Evolutionary conservation across 1,140 invertebrate genomes (phyloP).

Genomic region (Carcinoscorpius rotundicauda): DNA sequence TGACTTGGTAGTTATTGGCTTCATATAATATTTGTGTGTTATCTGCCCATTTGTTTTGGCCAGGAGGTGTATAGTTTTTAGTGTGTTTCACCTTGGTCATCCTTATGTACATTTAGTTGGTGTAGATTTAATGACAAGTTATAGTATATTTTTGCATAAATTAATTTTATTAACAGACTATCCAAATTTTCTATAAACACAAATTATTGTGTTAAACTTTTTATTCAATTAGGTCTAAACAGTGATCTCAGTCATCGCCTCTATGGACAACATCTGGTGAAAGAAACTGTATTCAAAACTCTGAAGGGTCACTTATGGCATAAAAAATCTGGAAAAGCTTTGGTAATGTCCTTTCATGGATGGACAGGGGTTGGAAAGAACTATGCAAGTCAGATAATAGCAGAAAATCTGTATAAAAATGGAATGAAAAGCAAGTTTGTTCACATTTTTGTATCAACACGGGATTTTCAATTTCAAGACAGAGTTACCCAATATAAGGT

Average conservation of each 20-base stretch:
- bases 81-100: no score
- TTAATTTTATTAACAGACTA: no score
- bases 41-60: no score
- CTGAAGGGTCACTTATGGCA: constrained; percentile 30
- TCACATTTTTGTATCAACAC: constrained; percentile 62
- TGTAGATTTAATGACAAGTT: no score
- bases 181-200: no score
- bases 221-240: no score
- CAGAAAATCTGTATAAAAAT: constrained; percentile 53
- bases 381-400: constrained; percentile 69
- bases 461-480: constrained; percentile 53
- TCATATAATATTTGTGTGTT: no score
- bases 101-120: no score
- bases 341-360: constrained; percentile 49
- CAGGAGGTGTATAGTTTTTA: no score
- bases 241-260: constrained; percentile 15
- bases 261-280: constrained; percentile 36
- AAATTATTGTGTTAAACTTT: no score
- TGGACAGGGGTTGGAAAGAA: constrained; percentile 76
- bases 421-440: constrained; percentile 66
- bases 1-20: no score
- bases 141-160: no score
- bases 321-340: constrained; percentile 31
- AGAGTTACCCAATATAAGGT: constrained; percentile 40
- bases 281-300: constrained; percentile 25